Base-by-base conservation (phyloP, 2,888 invertebrate genomes). In the Ernsta delagoae region DNA sequence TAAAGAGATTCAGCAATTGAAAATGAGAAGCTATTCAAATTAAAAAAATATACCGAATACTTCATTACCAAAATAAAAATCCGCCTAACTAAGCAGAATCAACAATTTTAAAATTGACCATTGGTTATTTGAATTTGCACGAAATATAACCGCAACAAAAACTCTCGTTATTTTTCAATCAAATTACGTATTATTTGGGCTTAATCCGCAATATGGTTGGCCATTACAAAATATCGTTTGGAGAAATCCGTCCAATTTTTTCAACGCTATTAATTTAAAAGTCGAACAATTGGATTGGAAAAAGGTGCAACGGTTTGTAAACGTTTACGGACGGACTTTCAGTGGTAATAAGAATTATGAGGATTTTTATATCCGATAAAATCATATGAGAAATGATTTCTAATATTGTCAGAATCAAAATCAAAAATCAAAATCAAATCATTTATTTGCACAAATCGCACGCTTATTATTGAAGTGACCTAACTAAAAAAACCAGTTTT, bases 151-250 rank as follows among this genome's bases (percentile, higher is more conserved):
- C 7, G 8, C 7, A 41, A 41, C 41, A 11, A 34, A 9, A 56
- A 53, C 24, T 2, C 34, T 56, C 5, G 56, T 56, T 11, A 56
- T 34, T 56, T 56, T 56, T 56, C 56, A 56, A 56, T 36, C 36
- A 56, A 56, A 56, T 56, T 7, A 4, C n/a, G 56, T 34, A 36
- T 34, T 36, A 6, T 36, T 56, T 36, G n/a, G 7, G 36, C 36
- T 56, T 56, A 56, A 56, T 56, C 56, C 56, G 3, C 36, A 56
- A 56, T 56, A 56, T 36, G 56, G 36, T n/a, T 36, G 6, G n/a
- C 34, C 56, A 56, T 56, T 56, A 56, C 56, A 56, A 36, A 56
- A 56, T n/a, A 56, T 36, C 56, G 36, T 36, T 56, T 5, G 34
- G 31, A 24, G 31, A 54, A 24, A 56, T 12, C 56, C 36, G 36